Evolutionary conservation across 2,888 invertebrate genomes (phyloP).

Genomic region (Prostheceraeus crozeri): DNA sequence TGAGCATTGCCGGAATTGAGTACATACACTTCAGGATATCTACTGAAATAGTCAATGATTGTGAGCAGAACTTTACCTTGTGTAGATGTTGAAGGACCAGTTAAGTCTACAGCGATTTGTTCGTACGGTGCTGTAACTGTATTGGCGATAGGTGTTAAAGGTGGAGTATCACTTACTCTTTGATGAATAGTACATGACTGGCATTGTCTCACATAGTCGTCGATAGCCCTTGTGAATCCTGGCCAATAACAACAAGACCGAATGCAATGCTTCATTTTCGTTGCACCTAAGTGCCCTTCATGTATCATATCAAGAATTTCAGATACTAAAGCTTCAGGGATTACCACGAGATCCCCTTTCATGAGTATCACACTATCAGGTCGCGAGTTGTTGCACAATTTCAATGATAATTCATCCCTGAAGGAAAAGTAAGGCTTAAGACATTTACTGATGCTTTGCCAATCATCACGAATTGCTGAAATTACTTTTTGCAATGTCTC

Average conservation of each 20-base stretch:
- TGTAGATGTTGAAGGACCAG: neutral
- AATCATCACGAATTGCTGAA: neutral
- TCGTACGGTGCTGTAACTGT: neutral
- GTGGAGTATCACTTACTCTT: neutral
- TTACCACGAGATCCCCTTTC: slow-evolving; percentile 1
- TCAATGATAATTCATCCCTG: slow-evolving; percentile 2
- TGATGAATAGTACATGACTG: neutral
- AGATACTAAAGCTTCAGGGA: neutral
- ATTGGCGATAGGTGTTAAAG: neutral
- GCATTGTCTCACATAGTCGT: neutral
- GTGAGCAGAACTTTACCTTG: neutral
- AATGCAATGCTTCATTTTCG: neutral
- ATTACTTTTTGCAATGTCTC: slow-evolving; percentile 1
- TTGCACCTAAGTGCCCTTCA: neutral
- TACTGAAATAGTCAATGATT: slow-evolving; percentile 7
- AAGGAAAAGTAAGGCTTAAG: neutral
- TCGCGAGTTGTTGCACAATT: neutral
- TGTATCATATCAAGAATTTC: neutral
- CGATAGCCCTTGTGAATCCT: neutral
- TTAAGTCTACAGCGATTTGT: neutral
- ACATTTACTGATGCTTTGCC: neutral
- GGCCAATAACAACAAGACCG: slow-evolving; percentile 1
- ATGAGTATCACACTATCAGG: neutral
- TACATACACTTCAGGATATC: slow-evolving; percentile 22
- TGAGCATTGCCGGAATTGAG: slow-evolving; percentile 18